These are phyloP conservation scores for Pelosia muscerda DNA, from an alignment of 2,888 invertebrate genomes.

Conservation along the genomic window DNA sequence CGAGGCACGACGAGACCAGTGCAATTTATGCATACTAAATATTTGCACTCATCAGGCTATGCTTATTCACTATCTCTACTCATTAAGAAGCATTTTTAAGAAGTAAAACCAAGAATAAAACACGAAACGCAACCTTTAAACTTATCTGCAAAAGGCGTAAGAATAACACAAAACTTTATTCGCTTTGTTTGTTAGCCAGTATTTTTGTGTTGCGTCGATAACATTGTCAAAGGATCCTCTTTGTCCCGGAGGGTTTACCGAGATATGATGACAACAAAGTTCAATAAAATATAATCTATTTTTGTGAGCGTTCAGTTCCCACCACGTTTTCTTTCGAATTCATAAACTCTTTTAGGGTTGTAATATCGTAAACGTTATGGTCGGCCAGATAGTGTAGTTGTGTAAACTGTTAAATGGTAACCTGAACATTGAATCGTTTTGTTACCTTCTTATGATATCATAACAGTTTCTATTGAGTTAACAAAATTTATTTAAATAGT, in stretches of 20 bases:
- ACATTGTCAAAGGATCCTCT: conserved; percentile 57
- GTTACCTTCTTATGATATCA: too few species aligned
- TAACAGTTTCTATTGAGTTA: too few species aligned
- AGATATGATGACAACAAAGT: conserved; percentile 70
- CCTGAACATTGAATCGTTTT: not conserved
- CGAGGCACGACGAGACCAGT: too few species aligned
- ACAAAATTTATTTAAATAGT: too few species aligned
- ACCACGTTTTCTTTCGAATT: conserved; percentile 46
- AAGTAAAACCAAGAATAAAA: conserved; percentile 34
- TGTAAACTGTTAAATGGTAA: too few species aligned
- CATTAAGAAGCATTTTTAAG: conserved; percentile 6
- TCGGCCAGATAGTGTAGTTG: not conserved
- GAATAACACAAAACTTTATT: conserved; percentile 49
- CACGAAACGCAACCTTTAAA: conserved; percentile 34
- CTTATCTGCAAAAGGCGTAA: conserved; percentile 44
- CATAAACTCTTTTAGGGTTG: conserved; percentile 43
- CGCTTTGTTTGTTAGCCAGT: conserved; percentile 63
- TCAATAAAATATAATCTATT: conserved; percentile 71
- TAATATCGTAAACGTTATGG: conserved; percentile 39
- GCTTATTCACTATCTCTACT: not conserved
- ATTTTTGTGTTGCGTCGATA: conserved; percentile 28
- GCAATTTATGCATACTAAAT: not conserved
- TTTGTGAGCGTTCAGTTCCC: conserved; percentile 52
- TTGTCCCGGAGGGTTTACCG: conserved; percentile 61
- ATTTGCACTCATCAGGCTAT: too few species aligned